phyloP scores from a whole-genome alignment of 2,113 vertebrate genomes.

The Galeopterus variegatus region DNA sequence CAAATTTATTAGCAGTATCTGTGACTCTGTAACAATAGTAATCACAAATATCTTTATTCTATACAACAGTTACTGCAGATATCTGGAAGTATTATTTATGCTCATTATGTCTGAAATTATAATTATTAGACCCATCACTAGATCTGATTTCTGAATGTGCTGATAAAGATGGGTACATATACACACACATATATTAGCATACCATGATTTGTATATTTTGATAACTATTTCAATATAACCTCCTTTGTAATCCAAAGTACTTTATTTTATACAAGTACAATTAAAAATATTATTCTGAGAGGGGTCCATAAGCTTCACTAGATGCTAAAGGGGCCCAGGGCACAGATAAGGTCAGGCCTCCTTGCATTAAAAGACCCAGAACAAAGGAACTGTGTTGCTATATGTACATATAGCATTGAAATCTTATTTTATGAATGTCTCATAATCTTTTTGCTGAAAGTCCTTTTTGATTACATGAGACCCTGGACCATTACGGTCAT shows the following conservation, averaged over 20 bases:
- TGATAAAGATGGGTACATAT: slow-evolving; percentile 6
- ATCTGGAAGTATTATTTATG: slow-evolving; percentile 37
- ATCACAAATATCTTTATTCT: slow-evolving; percentile 39
- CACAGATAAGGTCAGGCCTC: slow-evolving; percentile 5
- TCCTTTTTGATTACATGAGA: slow-evolving; percentile 25
- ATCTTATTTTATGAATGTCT: slow-evolving; percentile 42
- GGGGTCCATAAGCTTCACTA: not conserved
- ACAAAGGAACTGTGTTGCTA: slow-evolving; percentile 46
- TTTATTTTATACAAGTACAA: slow-evolving; percentile 57
- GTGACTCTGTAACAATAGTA: slow-evolving; percentile 18
- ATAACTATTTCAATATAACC: slow-evolving; percentile 54
- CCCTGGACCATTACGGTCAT: not conserved
- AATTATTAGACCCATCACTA: not conserved
- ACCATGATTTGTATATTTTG: slow-evolving; percentile 34
- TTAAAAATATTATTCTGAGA: slow-evolving; percentile 55
- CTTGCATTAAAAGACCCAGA: slow-evolving; percentile 29
- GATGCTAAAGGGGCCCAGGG: not conserved
- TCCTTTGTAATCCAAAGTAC: slow-evolving; percentile 36
- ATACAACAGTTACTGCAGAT: not conserved
- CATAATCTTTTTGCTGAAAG: slow-evolving; percentile 46
- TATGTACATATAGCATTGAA: not conserved
- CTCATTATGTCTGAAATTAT: slow-evolving; percentile 37
- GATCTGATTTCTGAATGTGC: slow-evolving; percentile 42
- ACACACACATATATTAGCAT: not conserved
- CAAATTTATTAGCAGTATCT: not conserved